Base-by-base conservation (phyloP, 2,888 invertebrate species). In the Troilus luridus region DNA sequence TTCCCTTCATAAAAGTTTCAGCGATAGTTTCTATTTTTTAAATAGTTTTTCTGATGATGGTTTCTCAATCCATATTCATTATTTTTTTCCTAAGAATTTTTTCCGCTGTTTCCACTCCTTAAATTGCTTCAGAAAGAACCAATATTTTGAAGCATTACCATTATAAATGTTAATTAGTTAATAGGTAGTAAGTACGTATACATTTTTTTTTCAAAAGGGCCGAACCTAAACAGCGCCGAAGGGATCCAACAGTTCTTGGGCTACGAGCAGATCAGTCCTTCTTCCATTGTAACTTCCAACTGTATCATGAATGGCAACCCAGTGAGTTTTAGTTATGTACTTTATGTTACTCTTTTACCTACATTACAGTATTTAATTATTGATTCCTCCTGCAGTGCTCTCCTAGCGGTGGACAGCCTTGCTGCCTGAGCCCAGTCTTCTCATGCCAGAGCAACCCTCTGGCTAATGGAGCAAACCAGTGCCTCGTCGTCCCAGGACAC, bases 361-460 rank as follows among this genome's bases (percentile, higher is more conserved):
- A 7, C 17, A 1, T 14, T 17, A 60, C 14, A 60, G 6, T 60
- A 60, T 60, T 5, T 60, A 17, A 60, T 60, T 60, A 60, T 60
- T 17, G 17, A 60, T 60, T 19, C 17, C 1, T 77, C 8, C 58
- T n/a, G 1, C 89, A 91, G 91, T 91, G 91, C 60, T 88, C 91
- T 24, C 41, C 89, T 1, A n/a, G 10, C 17, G 91, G 88, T 72
- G 91, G 89, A 19, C 91, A 88, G n/a, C 91, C 88, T 24, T 91
- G 91, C 89, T 91, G 91, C 89, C 21, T 88, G n/a, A 88, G 88
- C 54, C 91, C 91, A 60, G 89, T 88, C 11, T 88, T 91, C 77
- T 88, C 88, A 59, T 91, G 91, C 81, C 85, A 85, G 56, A 85
- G 56, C n/a, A 85, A 85, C 12, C 85, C 85, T 0, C 56, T 59